These are phyloP conservation scores for Orthosia cruda DNA, from an alignment of 2,888 invertebrate species.

Conservation along the genomic window DNA sequence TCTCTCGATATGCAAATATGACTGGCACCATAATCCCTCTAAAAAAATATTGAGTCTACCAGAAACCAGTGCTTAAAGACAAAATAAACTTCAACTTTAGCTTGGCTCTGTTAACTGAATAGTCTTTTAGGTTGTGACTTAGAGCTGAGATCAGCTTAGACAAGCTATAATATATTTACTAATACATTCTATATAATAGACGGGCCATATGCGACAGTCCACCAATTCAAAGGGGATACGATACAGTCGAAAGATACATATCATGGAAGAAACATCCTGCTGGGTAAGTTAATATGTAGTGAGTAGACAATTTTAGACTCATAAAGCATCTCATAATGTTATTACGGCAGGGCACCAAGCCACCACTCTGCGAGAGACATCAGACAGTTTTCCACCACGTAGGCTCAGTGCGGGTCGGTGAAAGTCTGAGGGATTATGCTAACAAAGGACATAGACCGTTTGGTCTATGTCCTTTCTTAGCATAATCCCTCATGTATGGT, in stretches of 20 bases:
- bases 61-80: not conserved
- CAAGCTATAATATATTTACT: not conserved
- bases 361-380: not conserved
- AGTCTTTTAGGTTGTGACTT: not conserved
- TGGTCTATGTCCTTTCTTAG: no score
- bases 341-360: no score
- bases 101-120: not conserved
- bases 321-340: not conserved
- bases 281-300: slow-evolving; percentile 32
- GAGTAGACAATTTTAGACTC: not conserved
- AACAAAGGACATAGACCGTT: no score
- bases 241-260: slow-evolving; percentile 26
- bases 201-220: slow-evolving; percentile 35
- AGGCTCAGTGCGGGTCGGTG: not conserved
- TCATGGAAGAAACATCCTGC: slow-evolving; percentile 32
- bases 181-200: slow-evolving; percentile 25
- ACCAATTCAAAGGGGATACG: slow-evolving; percentile 28
- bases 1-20: no score
- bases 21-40: no score
- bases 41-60: not conserved
- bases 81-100: not conserved
- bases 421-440: no score
- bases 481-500: no score
- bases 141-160: not conserved
- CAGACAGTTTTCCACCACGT: not conserved